Base-by-base conservation (phyloP, 2,113 vertebrate genomes). In the Etia nguti region DNA sequence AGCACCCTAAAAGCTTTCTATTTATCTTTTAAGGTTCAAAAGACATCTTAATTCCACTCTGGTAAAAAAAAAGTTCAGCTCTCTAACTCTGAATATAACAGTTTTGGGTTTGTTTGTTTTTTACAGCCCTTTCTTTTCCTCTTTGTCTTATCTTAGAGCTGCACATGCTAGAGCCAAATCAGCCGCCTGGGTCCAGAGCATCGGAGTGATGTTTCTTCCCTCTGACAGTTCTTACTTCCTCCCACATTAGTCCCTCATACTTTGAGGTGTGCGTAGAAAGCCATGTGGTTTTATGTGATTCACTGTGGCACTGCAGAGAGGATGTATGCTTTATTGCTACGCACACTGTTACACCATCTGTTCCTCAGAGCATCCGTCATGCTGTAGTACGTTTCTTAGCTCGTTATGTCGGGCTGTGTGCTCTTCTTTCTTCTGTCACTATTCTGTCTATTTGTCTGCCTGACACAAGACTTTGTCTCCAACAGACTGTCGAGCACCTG, bases 271-370 rank as follows among this genome's bases (percentile, higher is more conserved):
- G 26, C 26, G 18, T 52, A 48, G 73, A 77, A 77, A 52, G 73
- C 73, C 73, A 77, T 82, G 81, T 88, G 79, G 22, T 79, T 81
- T 36, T 55, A 60, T 56, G 26, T 90, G 90, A 79, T 79, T 85
- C 80, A 92, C 38, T 75, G 43, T 56, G 80, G 79, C 57, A 62
- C 82, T 84, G 90, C 80, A 87, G 88, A 87, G 79, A 87, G 90
- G 79, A 90, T 86, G 86, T 89, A 59, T 62, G 86, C 80, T 82
- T 56, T 79, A 62, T 73, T 60, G 43, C 38, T 59, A 48, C 43
- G 46, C 81, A 68, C 73, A 86, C 85, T 68, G 52, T 57, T 88
- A 20, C 34, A 88, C 93, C 86, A 90, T 92, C 89, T 92, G 86
- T 54, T 82, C 24, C 84, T 77, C 46, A 54, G 50, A 88, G n/a